Evolutionary conservation across 1,140 invertebrate genomes (phyloP).

Genomic region (Sitophilus oryzae): DNA sequence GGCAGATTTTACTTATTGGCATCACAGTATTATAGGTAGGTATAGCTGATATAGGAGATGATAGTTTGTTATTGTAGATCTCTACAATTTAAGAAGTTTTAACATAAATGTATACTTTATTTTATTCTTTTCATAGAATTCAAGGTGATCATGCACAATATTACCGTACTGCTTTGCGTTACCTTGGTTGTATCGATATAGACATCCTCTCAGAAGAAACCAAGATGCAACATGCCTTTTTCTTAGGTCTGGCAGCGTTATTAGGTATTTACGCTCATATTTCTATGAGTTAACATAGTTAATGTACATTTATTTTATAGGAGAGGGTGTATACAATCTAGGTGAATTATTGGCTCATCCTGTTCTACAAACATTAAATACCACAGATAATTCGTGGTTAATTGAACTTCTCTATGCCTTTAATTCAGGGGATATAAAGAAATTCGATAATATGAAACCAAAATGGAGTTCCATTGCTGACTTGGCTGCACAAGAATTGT

Average conservation of each 20-base stretch:
- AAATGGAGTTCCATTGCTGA: constrained; percentile 81
- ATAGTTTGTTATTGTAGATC: too few relatives aligned
- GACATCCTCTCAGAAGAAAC: constrained; percentile 58
- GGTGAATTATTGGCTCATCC: constrained; percentile 95
- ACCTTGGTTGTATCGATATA: constrained; percentile 87
- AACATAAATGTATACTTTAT: background rate
- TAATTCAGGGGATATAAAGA: constrained; percentile 82
- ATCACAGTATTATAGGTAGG: constrained; percentile 76
- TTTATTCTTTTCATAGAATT: constrained; percentile 49
- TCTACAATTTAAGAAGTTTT: background rate
- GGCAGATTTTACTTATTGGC: constrained; percentile 91
- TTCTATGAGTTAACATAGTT: background rate
- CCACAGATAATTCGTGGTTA: constrained; percentile 82
- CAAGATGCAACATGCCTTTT: constrained; percentile 81
- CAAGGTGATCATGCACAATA: constrained; percentile 88
- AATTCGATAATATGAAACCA: constrained; percentile 76
- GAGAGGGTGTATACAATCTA: constrained; percentile 95
- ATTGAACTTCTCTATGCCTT: constrained; percentile 87
- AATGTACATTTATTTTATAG: constrained; percentile 40
- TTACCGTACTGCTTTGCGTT: constrained; percentile 91
- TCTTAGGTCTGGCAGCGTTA: constrained; percentile 87
- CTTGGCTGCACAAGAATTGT: constrained; percentile 76
- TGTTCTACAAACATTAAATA: constrained; percentile 78
- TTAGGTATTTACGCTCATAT: constrained; percentile 42
- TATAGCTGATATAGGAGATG: constrained; percentile 4